Evolutionary conservation across 2,113 vertebrate genomes (phyloP).

Genomic region (Centropus unirufus): DNA sequence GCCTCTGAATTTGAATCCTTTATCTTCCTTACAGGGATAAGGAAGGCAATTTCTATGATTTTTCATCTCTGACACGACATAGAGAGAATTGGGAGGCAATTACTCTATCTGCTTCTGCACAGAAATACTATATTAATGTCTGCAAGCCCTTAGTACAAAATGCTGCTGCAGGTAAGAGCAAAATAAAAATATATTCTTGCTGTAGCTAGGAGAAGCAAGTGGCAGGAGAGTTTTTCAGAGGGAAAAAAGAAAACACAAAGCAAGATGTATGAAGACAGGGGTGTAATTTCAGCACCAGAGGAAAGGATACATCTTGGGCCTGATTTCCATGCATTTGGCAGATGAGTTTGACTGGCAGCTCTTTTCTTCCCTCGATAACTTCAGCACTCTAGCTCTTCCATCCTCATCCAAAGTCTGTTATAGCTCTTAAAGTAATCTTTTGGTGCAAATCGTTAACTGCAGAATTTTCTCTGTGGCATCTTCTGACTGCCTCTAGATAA

Average conservation of each 20-base stretch:
- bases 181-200: neutral
- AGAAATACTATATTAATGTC: conserved; percentile 89
- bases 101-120: conserved; percentile 24
- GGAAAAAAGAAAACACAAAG: neutral
- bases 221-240: neutral
- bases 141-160: conserved; percentile 90
- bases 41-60: conserved; percentile 87
- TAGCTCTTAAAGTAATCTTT: neutral
- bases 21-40: conserved; percentile 77
- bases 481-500: neutral
- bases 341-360: neutral
- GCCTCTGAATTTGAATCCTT: neutral
- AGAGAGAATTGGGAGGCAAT: conserved; percentile 87
- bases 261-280: neutral
- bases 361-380: neutral
- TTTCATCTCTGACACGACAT: conserved; percentile 86
- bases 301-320: neutral
- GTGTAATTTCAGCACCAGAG: neutral
- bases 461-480: neutral
- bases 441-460: neutral
- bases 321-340: neutral
- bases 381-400: neutral
- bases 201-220: neutral
- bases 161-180: conserved; percentile 75
- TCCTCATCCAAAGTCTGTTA: neutral